Evolutionary conservation across 2,888 invertebrate species (phyloP), one percentile per base, ranked within the genome.

Genomic region (Platerodrilus igneus): DNA sequence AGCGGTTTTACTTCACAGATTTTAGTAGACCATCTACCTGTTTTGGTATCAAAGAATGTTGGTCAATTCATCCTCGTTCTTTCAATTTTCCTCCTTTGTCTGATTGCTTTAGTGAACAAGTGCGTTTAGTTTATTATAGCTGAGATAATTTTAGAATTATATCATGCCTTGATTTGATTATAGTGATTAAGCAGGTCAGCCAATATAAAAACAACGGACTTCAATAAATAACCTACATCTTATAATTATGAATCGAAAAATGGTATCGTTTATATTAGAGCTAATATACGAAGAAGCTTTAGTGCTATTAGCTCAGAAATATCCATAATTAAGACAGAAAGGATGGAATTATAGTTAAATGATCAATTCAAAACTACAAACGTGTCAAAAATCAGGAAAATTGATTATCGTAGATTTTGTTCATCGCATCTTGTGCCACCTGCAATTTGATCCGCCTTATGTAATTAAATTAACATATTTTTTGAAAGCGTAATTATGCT

Each of bases 51-150:
- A 32, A 39, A 43, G 26, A 35, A 35, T 35, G 25, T 14, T 33
- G 18, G 15, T 41, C 23, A 23, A 26, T 20, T 16, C 15, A n/a
- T 14, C 25, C 36, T 44, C 39, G 37, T 35, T 47, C 36, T 22
- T 41, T 26, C 34, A 26, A 29, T 37, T 28, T 34, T 20, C 38
- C 37, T 33, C 47, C 42, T 46, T 41, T 28, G 47, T 53, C 50
- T 50, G 55, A 55, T 55, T 48, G 50, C 52, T 48, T 53, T 53
- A 53, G 47, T 49, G 44, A 53, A 47, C 47, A 44, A 52, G 48
- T 47, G 49, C 51, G 48, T 52, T 51, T 47, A 49, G 52, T 51
- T 51, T 51, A 52, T 52, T 54, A 51, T 47, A 48, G 38, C 45
- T 41, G 37, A 52, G 51, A 51, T 52, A 52, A 51, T 51, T 51